Conservation (phyloP, 2,113 vertebrate species). For the Grammatotria lemairii region DNA sequence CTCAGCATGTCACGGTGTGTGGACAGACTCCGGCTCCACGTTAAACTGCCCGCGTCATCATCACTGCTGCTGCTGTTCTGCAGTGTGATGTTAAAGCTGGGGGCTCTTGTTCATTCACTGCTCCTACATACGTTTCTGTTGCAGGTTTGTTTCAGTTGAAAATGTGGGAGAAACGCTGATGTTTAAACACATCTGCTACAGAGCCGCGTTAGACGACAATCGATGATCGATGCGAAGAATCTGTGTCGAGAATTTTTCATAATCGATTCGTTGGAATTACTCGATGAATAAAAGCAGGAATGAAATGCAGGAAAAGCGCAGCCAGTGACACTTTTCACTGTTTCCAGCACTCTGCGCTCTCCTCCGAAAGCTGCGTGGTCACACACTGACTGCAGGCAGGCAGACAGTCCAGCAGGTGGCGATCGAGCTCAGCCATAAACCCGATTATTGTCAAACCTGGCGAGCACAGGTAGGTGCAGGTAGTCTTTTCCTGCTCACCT, state of each 20-base stretch:
- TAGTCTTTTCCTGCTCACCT: neutral
- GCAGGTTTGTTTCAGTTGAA: neutral
- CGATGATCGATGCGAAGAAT: neutral
- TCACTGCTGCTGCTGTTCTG: neutral
- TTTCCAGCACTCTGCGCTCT: neutral
- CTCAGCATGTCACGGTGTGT: neutral
- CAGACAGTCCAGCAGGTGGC: neutral
- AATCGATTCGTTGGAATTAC: neutral
- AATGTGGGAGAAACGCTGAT: fast-evolving
- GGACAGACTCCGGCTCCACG: neutral
- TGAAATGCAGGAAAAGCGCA: neutral
- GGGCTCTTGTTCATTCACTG: neutral
- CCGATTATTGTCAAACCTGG: neutral
- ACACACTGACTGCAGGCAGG: neutral
- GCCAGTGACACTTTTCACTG: neutral
- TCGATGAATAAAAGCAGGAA: too few relatives aligned
- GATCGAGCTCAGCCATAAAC: neutral
- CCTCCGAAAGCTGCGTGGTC: neutral
- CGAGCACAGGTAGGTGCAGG: neutral
- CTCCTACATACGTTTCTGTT: neutral
- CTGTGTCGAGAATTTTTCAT: neutral
- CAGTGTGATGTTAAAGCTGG: neutral
- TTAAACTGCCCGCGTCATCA: neutral
- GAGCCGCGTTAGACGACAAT: neutral
- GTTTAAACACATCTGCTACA: neutral